Evolutionary conservation across 2,113 vertebrate species (phyloP), one percentile per base, ranked within the genome.

Genomic region (Haemorhous mexicanus): DNA sequence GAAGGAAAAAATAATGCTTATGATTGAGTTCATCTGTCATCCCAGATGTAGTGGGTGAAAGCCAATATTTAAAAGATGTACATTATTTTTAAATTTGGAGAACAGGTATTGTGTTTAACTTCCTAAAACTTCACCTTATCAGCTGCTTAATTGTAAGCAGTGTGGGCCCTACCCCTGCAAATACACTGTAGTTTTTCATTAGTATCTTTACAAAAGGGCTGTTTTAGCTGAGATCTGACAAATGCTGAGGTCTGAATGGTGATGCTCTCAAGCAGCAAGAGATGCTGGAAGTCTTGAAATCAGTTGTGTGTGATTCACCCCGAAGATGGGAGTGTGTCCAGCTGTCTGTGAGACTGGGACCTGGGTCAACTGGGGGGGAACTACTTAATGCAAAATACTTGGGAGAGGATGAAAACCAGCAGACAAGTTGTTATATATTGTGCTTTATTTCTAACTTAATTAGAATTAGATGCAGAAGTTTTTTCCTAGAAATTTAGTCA

Each of bases 21-120:
- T 96, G 97, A 96, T 96, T 96, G 86, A 95, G 49, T 93, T 97
- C 87, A 96, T 97, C 90, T 97, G 95, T 95, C 97, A 89, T 89
- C 91, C 95, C 97, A 96, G 90, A 95, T 76, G 92, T 84, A 55
- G 53, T 19, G 68, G 90, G 90, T 63, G 33, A 96, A 96, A 95
- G 90, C 94, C 93, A 80, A 28, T 95, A 93, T 96, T 95, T 96
- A 94, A 95, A 93, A 80, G 84, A 22, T 17, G 39, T 16, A 23
- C 21, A 7, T 84, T 94, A 78, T 70, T 94, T 97, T 97, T 82
- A 87, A 55, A 46, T 89, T 90, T 63, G 63, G 92, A 92, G 95
- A 92, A 58, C 18, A 70, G 74, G 53, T 63, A 35, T 84, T 43
- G 22, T 21, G 11, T 64, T 50, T 46, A 91, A 77, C 72, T 93